Conservation (phyloP, 2,113 vertebrate genomes). For the Anoura caudifer region DNA sequence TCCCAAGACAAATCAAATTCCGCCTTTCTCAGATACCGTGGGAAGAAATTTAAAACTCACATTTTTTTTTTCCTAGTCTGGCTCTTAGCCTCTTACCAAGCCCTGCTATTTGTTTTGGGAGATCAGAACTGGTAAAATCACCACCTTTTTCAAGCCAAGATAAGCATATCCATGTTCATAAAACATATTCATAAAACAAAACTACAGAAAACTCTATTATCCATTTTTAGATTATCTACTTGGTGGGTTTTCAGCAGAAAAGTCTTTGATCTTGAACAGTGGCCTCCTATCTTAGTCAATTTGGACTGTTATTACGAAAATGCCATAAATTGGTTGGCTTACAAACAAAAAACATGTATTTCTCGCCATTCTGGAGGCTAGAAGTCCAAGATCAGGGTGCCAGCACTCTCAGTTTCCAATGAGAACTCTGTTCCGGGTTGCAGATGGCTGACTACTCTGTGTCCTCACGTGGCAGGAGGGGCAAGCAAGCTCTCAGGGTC, state of each 20-base stretch:
- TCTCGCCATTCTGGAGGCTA: neutral
- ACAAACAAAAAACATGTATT: neutral
- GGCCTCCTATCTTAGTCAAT: neutral
- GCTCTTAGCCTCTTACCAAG: neutral
- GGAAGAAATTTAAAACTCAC: neutral
- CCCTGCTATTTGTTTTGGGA: neutral
- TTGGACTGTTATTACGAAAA: neutral
- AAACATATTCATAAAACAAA: neutral
- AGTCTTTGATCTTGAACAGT: neutral
- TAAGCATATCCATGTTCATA: neutral
- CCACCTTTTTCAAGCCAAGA: neutral
- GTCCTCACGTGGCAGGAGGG: neutral
- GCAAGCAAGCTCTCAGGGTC: too few relatives aligned
- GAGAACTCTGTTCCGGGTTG: neutral
- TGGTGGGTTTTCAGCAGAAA: neutral
- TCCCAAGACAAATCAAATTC: neutral
- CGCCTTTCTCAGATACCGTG: neutral
- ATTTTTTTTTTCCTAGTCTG: neutral
- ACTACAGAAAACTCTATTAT: neutral
- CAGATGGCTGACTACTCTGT: neutral
- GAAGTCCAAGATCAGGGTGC: neutral
- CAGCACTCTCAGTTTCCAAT: too few relatives aligned
- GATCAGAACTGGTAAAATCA: neutral
- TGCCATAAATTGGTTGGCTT: neutral
- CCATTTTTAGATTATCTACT: neutral